Conservation (phyloP, 2,113 vertebrate genomes). For the Anolis sagrei region DNA sequence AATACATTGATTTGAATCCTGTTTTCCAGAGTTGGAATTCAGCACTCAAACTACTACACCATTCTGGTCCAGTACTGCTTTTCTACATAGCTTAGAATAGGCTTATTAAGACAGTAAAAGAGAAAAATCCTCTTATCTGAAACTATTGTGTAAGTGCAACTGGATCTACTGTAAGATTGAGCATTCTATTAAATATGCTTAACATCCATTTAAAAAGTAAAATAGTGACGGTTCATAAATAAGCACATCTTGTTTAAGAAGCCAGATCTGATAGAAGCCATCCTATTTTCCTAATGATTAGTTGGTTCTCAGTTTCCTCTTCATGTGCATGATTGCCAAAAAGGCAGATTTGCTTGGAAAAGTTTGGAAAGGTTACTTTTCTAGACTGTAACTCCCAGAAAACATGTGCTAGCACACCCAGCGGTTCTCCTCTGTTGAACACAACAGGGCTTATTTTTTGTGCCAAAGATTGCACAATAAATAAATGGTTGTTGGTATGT, state of each 20-base stretch:
- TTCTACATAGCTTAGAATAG: background rate
- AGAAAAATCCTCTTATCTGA: background rate
- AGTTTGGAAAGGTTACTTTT: too few species aligned
- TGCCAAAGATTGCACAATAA: background rate
- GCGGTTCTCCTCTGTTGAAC: background rate
- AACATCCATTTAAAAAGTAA: background rate
- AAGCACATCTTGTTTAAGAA: background rate
- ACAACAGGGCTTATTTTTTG: background rate
- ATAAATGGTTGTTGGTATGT: background rate
- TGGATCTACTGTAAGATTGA: background rate
- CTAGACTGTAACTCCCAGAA: too few species aligned
- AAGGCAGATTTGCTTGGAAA: too few species aligned
- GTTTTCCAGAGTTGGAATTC: too few species aligned
- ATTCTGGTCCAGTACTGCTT: too few species aligned
- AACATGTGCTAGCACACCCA: too few species aligned
- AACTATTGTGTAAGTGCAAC: background rate
- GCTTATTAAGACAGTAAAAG: background rate
- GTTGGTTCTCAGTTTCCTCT: background rate
- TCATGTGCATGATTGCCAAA: background rate
- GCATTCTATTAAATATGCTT: background rate
- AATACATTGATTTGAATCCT: too few species aligned
- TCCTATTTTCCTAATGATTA: background rate
- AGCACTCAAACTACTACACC: too few species aligned
- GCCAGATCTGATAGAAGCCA: too few species aligned
- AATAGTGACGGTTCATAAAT: background rate